Percentiles rank a stretch among this genome's conserved stretches.
phyloP scores from a whole-genome alignment of 2,113 vertebrate genomes.

The Passerina amoena region DNA sequence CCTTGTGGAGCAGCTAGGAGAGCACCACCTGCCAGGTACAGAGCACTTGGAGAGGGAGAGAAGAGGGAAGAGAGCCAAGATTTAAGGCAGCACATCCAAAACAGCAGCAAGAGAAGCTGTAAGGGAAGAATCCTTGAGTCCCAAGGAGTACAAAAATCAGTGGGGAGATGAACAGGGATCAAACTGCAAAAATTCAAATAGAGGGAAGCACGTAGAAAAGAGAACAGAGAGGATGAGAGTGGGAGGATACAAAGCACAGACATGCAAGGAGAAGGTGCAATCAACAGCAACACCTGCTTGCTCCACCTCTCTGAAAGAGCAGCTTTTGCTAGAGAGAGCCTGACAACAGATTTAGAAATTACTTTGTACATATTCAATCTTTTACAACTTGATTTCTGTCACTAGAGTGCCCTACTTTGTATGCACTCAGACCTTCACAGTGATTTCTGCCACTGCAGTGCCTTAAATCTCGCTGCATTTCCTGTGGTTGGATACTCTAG shows the following conservation, averaged over 20 bases:
- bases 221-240: not conserved
- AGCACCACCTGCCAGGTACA: not conserved
- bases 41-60: not conserved
- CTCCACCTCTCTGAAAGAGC: not conserved
- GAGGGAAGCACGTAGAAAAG: not conserved
- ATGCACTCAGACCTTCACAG: not conserved
- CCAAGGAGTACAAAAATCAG: not conserved
- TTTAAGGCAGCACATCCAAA: not conserved
- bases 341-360: not conserved
- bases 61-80: not conserved
- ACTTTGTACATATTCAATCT: not conserved
- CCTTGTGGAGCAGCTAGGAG: not conserved
- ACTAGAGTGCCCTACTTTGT: not conserved
- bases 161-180: not conserved
- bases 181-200: not conserved
- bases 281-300: not conserved
- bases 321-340: not conserved
- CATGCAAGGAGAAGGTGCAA: not conserved
- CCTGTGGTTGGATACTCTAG: not conserved
- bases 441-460: not conserved
- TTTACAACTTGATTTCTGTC: not conserved
- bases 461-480: not conserved
- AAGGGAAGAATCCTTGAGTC: not conserved
- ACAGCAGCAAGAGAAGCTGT: not conserved
- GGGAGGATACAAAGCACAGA: not conserved